A percentile compares a stretch with the other conserved stretches of the same genome.
phyloP scores from a whole-genome alignment of 2,797 vertebrate species.

The Acanthurus tractus region DNA sequence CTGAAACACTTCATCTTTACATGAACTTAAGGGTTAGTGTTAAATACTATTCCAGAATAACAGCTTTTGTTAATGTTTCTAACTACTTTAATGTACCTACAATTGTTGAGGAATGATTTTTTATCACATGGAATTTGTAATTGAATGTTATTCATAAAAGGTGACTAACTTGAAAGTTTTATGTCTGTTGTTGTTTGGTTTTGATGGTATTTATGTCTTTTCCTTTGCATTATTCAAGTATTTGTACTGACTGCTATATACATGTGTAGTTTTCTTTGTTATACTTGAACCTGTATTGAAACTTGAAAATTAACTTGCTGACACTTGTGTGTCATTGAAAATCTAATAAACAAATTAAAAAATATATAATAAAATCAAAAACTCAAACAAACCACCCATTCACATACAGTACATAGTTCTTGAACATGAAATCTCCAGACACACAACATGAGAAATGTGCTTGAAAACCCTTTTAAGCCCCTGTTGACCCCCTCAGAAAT shows the following conservation, averaged over 20 bases:
- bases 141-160: not conserved
- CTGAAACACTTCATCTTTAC: not conserved
- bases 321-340: not conserved
- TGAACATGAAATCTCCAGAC: constrained; percentile 77
- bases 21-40: not conserved
- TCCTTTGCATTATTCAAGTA: not conserved
- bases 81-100: not conserved
- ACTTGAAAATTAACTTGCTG: not conserved
- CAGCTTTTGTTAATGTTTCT: not conserved
- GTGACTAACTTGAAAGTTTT: not conserved
- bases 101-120: not conserved
- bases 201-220: not conserved
- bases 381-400: constrained; percentile 68
- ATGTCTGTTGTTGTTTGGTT: not conserved
- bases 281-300: not conserved
- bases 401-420: constrained; percentile 78
- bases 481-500: constrained; percentile 77
- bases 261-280: not conserved
- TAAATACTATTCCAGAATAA: not conserved
- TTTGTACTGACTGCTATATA: not conserved
- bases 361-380: not conserved
- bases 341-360: not conserved
- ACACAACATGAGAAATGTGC: constrained; percentile 83
- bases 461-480: constrained; percentile 83
- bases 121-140: not conserved